Base-by-base conservation (phyloP, 1,140 invertebrate genomes). In the Centruroides vittatus region DNA sequence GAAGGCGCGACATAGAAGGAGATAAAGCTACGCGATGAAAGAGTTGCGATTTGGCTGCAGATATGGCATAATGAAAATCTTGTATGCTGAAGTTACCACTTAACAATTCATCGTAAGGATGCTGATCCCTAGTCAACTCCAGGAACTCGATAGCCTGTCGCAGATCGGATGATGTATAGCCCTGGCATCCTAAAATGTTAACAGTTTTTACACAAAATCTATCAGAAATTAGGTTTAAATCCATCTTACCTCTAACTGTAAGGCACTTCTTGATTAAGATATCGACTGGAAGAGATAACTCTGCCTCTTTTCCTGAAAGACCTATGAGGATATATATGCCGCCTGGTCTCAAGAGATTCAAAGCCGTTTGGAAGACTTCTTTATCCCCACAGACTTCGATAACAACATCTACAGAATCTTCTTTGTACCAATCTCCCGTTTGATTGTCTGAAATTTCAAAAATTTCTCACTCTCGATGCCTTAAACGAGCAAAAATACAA, bases 281-380 rank as follows among this genome's bases (percentile, higher is more conserved):
- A 50, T 64, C 59, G 10, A 61, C 61, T 23, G 47, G 56, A 35
- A 61, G 56, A 8, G 53, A 48, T 9, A 47, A 47, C 62, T n/a
- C 55, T 50, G 48, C 11, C 36, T 58, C 68, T 47, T 67, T 64
- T 48, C 70, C 69, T 41, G 72, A 72, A 11, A 74, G 49, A 3
- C 75, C 75, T 60, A 76, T 74, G 60, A 76, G 62, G 5, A 75
- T 67, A 36, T 75, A 70, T 68, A 70, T 69, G 8, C 74, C 75
- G 49, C 74, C 72, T 35, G 71, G 62, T 5, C 59, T 46, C 11
- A 64, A 56, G 6, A 58, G 34, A 55, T 55, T 53, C 7, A 61
- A 48, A 9, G 53, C 62, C 48, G 58, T 57, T 11, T 59, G 53
- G 12, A 64, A 54, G 3, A 61, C 59, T 47, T 61, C 62, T 56